Base-by-base conservation (phyloP, 2,888 invertebrate genomes). In the Pantelozetes paolii region DNA sequence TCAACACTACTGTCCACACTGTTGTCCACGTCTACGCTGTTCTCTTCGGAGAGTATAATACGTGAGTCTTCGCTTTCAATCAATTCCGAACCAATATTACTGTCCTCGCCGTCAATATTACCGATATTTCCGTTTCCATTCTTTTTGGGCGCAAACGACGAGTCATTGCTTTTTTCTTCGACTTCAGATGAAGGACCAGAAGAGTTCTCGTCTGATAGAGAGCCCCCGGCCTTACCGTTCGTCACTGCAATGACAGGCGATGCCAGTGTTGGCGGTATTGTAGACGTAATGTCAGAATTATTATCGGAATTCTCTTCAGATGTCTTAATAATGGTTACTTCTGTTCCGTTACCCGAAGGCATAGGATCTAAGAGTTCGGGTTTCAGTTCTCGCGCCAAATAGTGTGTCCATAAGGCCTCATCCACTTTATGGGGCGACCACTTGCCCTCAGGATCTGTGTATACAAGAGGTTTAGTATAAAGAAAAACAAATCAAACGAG, bases 341-440 rank as follows among this genome's bases (percentile, higher is more conserved):
- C 48, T n/a, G 18, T 23, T 28, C 71, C 72, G 40, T 74, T 77
- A 32, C 54, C 72, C 20, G 32, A 40, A 3, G 88, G 89, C 84
- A 91, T 88, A 79, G 89, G 88, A 79, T 91, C 90, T 78, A 94
- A 85, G 77, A 94, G 83, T 80, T 91, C 90, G 45, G 94, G 93
- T 82, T 90, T 90, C 79, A 91, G 82, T 80, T 94, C 92, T 76
- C 89, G 89, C 77, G 92, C 88, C 74, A 94, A 89, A 82, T 90
- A 90, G 84, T 94, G 94, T 74, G 95, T 91, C 95, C 95, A 96
- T 80, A 96, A 83, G 62, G 94, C 91, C 81, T 95, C 83, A 83
- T 96, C 95, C 74, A 95, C 92, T 85, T 88, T 87, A 81, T 84
- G 87, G 87, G 86, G 77, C n/a, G 76, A 78, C 79, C 79, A 79